Conservation (phyloP, 2,797 vertebrate species). For the Manis javanica region DNA sequence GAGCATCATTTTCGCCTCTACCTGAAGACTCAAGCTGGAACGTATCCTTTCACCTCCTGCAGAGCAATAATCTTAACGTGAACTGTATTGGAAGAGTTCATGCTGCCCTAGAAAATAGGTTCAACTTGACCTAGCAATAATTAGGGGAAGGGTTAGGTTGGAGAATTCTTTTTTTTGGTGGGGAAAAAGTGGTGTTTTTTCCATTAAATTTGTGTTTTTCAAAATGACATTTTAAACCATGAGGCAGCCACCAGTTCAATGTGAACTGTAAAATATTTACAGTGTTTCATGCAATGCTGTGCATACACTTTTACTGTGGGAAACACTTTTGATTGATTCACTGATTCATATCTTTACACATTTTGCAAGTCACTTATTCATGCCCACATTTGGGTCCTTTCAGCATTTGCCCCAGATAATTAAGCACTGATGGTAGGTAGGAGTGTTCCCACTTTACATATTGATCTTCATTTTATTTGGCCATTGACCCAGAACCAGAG, state of each 20-base stretch:
- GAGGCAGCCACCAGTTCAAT: neutral
- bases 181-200: neutral
- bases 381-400: neutral
- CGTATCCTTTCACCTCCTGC: conserved; percentile 91
- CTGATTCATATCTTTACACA: neutral
- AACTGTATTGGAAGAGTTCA: neutral
- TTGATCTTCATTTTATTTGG: neutral
- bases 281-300: neutral
- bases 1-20: conserved; percentile 94
- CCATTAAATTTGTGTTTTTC: conserved; percentile 40
- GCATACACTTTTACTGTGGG: neutral
- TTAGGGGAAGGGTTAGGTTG: neutral
- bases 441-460: neutral
- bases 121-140: neutral
- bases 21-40: conserved; percentile 96
- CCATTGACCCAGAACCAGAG: neutral
- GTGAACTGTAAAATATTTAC: neutral
- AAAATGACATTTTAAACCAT: conserved; percentile 39
- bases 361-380: conserved; percentile 35
- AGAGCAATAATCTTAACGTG: neutral
- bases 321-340: conserved; percentile 15
- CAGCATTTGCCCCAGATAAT: conserved; percentile 6
- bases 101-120: neutral
- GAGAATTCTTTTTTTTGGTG: neutral
- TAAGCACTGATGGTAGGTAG: neutral